A percentile compares a stretch with the other conserved stretches of the same genome.
phyloP scores from a whole-genome alignment of 2,888 invertebrate species.

The Callyntrura sp. region DNA sequence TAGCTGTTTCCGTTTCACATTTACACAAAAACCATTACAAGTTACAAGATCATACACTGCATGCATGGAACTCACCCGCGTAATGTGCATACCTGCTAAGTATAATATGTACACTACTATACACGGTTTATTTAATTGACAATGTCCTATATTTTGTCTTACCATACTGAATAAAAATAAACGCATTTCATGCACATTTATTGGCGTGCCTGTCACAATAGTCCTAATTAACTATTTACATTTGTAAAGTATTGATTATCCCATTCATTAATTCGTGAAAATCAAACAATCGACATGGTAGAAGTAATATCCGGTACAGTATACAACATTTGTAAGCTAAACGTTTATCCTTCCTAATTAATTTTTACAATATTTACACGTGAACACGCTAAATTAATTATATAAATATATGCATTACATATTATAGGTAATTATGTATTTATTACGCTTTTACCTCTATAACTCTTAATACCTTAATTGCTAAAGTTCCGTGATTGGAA shows the following conservation, averaged over 20 bases:
- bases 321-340: background rate
- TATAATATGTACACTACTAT: no score
- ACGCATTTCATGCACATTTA: background rate
- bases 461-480: conserved; percentile 80
- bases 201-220: no score
- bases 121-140: no score
- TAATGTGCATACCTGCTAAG: no score
- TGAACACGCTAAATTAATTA: background rate
- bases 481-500: conserved; percentile 83
- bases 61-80: no score
- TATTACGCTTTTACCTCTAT: background rate
- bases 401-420: conserved; percentile 10
- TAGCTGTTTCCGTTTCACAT: no score
- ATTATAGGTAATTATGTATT: no score
- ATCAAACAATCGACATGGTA: background rate
- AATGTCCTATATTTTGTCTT: no score
- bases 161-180: background rate
- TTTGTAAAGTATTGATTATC: background rate
- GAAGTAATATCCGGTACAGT: background rate
- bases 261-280: background rate
- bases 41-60: no score
- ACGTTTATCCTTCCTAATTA: background rate
- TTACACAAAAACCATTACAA: no score
- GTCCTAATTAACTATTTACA: background rate
- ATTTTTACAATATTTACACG: conserved; percentile 5